Base-by-base conservation (phyloP, 2,888 invertebrate species). In the Eubasilissa splendida region DNA sequence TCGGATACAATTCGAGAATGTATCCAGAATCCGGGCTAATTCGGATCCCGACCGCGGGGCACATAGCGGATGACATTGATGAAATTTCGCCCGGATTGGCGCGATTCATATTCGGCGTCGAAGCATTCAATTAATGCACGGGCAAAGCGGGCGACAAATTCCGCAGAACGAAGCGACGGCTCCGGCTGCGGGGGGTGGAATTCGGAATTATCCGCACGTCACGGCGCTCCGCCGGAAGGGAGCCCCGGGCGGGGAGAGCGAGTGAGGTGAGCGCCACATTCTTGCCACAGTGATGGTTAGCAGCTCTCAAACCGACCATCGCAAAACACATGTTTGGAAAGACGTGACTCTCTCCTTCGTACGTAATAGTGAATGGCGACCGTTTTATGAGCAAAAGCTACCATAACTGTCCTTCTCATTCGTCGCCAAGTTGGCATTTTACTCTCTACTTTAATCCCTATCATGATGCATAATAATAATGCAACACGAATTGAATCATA, bases 111-210 rank as follows among this genome's bases (percentile, higher is more conserved):
- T 71, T 71, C 71, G 14, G 31, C 54, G 12, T 11, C 71, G 12
- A 12, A 56, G 54, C 22, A 71, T 71, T 71, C 71, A 22, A 71
- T 71, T 71, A 71, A 53, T 71, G 56, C n/a, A 54, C 14, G 14
- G 14, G 63, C 58, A 9, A 58, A 14, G 63, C 33, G 56, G 56
- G 71, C 52, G 71, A 42, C 56, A 10, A 50, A n/a, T 68, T 52
- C 68, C 68, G 50, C 52, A 14, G 68, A 63, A 63, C 63, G 63
- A 3, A 33, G 66, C 14, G 12, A 3, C 52, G n/a, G 68, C n/a
- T 4, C 10, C 63, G 63, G 42, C 22, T 22, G 50, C n/a, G 50
- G 50, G 42, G 33, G 10, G 66, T 42, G 66, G 66, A 68, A 68
- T 68, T 33, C 50, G 50, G 52, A 68, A 63, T 63, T 11, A 9